Evolutionary conservation across 2,113 vertebrate genomes (phyloP).

Genomic region (Onychostruthus taczanowskii): DNA sequence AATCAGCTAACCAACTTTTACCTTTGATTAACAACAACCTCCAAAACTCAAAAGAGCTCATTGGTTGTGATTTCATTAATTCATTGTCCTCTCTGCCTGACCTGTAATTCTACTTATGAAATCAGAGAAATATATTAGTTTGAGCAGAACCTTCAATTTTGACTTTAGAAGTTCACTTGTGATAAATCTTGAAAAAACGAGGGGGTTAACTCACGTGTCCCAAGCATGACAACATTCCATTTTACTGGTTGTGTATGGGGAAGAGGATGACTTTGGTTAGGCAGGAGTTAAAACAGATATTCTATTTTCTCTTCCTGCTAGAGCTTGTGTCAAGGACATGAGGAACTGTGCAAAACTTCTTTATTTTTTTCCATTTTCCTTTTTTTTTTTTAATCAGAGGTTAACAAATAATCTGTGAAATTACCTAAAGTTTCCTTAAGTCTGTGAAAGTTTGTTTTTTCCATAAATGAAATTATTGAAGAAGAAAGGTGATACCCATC

Average conservation of each 20-base stretch:
- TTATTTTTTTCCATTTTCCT: background rate
- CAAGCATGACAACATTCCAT: background rate
- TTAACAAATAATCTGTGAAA: background rate
- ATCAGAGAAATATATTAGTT: background rate
- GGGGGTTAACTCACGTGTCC: accelerated
- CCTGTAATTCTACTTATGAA: background rate
- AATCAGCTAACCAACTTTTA: background rate
- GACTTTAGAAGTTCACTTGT: background rate
- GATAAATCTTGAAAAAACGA: background rate
- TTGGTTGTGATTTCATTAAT: background rate
- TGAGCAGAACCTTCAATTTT: background rate
- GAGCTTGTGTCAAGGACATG: background rate
- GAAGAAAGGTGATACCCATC: background rate
- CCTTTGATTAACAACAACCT: background rate
- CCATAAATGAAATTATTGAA: background rate
- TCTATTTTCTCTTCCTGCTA: background rate
- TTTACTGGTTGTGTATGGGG: background rate
- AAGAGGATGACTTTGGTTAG: background rate
- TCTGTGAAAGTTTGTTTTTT: background rate
- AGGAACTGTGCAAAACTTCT: background rate
- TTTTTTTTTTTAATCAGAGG: background rate
- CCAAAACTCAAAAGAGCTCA: background rate
- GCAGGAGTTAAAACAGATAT: background rate
- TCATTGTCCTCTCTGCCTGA: background rate
- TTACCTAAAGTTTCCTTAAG: background rate